phyloP scores from a whole-genome alignment of 2,888 invertebrate genomes.

The Melikaiella ostensackeni region DNA sequence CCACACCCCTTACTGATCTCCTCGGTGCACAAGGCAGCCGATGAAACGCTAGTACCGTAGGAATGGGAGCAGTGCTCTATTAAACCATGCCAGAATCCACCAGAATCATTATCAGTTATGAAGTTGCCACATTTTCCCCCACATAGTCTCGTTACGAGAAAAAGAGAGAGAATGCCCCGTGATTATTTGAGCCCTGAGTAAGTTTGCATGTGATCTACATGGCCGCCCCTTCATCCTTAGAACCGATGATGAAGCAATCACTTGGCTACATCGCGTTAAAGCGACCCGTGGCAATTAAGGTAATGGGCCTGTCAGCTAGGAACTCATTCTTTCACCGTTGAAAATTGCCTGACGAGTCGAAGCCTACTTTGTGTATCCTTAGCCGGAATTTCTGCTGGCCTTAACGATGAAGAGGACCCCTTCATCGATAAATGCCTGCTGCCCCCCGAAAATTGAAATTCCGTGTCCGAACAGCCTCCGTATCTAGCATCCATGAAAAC shows the following conservation, averaged over 20 bases:
- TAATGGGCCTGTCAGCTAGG: slow-evolving; percentile 46
- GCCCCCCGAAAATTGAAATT: neutral
- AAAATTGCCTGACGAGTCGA: slow-evolving; percentile 34
- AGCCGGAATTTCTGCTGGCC: neutral
- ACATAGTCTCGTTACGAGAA: too few relatives aligned
- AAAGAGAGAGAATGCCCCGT: too few relatives aligned
- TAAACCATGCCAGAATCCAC: neutral
- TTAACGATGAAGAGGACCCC: neutral
- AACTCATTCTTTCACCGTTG: too few relatives aligned
- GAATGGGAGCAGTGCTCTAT: slow-evolving; percentile 32
- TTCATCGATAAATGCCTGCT: neutral
- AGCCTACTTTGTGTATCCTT: slow-evolving; percentile 50
- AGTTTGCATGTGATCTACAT: slow-evolving; percentile 33
- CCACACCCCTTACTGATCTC: slow-evolving; percentile 39
- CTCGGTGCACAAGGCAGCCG: neutral
- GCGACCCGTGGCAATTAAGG: too few relatives aligned
- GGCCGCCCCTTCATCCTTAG: too few relatives aligned
- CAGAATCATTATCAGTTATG: slow-evolving; percentile 42
- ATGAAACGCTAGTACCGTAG: slow-evolving; percentile 22
- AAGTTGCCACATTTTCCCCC: slow-evolving; percentile 11
- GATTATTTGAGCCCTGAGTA: too few relatives aligned
- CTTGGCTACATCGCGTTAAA: too few relatives aligned
- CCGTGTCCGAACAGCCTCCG: neutral
- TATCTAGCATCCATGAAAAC: too few relatives aligned
- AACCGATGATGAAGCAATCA: too few relatives aligned